Evolutionary conservation across 2,888 invertebrate species (phyloP), one percentile per base, ranked within the genome.

Genomic region (Amblyjoppa proteus): DNA sequence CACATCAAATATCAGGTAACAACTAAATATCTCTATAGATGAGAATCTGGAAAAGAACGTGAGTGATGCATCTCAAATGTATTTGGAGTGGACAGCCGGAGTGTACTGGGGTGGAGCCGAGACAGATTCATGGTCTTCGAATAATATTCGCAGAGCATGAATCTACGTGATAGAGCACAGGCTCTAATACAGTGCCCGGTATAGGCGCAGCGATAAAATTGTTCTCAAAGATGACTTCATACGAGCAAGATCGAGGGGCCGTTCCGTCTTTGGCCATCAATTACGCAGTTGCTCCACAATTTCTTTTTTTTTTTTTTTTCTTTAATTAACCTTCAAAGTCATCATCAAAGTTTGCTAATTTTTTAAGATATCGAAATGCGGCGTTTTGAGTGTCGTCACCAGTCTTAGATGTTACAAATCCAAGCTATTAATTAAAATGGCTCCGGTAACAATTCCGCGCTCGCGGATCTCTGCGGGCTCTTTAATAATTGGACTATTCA

Each of bases 401-500:
- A 70, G 16, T 71, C 38, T 71, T 45, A 56, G 69, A 64, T 70
- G 28, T 31, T 41, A 45, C 28, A 45, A 51, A 53, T 61, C 28
- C n/a, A 4, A 13, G 31, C 64, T 70, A 71, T 71, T 83, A 85
- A 85, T 85, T 83, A 83, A 85, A 83, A 83, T 56, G 25, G 28
- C 45, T 73, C 51, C 28, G 16, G 58, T 34, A 49, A 71, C 74
- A 58, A 80, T 83, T 71, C 70, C 56, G 28, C 13, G 49, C n/a
- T n/a, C 38, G 70, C 75, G 79, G 75, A 66, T 79, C 45, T 51
- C 49, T 61, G 31, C 69, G 56, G 70, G 68, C 76, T 85, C 49
- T 58, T 75, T 76, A 61, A 76, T 85, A 85, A 85, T 85, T 85
- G 73, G 80, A 58, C 79, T 58, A 82, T 85, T 85, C 85, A 85